Evolutionary conservation across 2,113 vertebrate species (phyloP).

Genomic region (Aphyosemion australe): DNA sequence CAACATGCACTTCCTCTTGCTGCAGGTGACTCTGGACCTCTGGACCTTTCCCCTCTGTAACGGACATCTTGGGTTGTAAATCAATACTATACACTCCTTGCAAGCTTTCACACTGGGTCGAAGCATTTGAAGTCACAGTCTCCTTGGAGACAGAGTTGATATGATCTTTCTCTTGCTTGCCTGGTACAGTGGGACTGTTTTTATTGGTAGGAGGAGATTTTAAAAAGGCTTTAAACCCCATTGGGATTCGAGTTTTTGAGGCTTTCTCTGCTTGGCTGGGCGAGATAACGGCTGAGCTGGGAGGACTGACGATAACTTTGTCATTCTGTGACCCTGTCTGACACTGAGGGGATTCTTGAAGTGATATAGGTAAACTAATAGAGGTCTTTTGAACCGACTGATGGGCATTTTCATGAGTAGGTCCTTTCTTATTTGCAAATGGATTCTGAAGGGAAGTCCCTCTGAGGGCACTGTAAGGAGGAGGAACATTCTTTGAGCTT

Average conservation of each 20-base stretch:
- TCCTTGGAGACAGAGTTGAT: conserved; percentile 87
- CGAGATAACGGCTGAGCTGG: conserved; percentile 46
- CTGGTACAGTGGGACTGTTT: conserved; percentile 82
- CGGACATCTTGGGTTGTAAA: conserved; percentile 40
- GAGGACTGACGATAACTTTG: conserved; percentile 64
- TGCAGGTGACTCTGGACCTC: conserved; percentile 52
- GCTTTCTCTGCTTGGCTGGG: conserved; percentile 78
- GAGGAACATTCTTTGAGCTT: conserved; percentile 74
- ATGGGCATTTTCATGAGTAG: conserved; percentile 58
- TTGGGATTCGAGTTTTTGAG: conserved; percentile 83
- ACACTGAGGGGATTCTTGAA: conserved; percentile 63
- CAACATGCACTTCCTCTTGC: conserved; percentile 50
- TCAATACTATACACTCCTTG: conserved; percentile 37
- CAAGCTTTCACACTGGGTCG: conserved; percentile 49
- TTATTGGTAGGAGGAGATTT: conserved; percentile 85
- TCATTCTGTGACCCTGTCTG: conserved; percentile 66
- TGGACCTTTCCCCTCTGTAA: conserved; percentile 54
- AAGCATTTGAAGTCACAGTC: conserved; percentile 63
- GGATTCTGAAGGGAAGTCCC: conserved; percentile 65
- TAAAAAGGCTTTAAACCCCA: conserved; percentile 85
- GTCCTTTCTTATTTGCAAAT: conserved; percentile 70
- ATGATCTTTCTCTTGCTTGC: conserved; percentile 91
- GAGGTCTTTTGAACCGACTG: conserved; percentile 70
- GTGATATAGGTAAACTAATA: conserved; percentile 52
- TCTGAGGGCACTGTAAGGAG: conserved; percentile 71